Base-by-base conservation (phyloP, 1,140 invertebrate genomes). In the Bombus affinis region DNA sequence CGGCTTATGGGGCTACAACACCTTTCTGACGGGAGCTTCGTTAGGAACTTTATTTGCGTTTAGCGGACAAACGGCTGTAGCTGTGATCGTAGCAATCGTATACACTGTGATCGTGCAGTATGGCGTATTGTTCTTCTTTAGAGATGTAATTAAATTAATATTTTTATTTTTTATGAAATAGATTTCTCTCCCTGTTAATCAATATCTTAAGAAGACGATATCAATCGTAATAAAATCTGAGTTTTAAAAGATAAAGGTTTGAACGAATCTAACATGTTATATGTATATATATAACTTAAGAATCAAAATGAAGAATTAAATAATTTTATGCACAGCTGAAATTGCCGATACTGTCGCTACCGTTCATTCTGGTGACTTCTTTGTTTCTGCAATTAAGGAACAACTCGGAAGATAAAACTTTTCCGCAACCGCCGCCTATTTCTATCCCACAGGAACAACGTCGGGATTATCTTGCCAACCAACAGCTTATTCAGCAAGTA, bases 1-100 rank as follows among this genome's bases (percentile, higher is more conserved):
- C 3, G 95, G 95, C 9, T 35, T 94, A 3, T 95, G 95, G 95
- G 95, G 95, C 13, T 95, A 93, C 77, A 95, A 95, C 72, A 93
- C 93, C 83, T 86, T 95, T 37, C 71, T 96, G 25, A 94, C 94
- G 9, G 93, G 93, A 5, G 92, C 91, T 13, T 91, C 92, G 47
- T 87, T 95, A 25, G 95, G 94, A 68, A 93, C 94, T 81, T 94
- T 95, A 39, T 88, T 95, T 44, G 92, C 94, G 1, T 70, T 95
- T 44, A 95, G 93, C 47, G 84, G 87, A 8, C 95, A 95, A 84
- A 93, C 94, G 3, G 90, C 90, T n/a, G 88, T 86, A 39, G 93
- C 94, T 37, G 91, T 93, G 1, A 53, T 94, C 35, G 89, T 93
- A 18, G 94, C 94, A 10, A 93, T 94, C 28, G 70, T 94, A 59